A percentile compares a stretch with the other conserved stretches of the same genome.
These are phyloP conservation scores for Clitarchus hookeri DNA, from an alignment of 2,888 invertebrate species.

Conservation along the genomic window DNA sequence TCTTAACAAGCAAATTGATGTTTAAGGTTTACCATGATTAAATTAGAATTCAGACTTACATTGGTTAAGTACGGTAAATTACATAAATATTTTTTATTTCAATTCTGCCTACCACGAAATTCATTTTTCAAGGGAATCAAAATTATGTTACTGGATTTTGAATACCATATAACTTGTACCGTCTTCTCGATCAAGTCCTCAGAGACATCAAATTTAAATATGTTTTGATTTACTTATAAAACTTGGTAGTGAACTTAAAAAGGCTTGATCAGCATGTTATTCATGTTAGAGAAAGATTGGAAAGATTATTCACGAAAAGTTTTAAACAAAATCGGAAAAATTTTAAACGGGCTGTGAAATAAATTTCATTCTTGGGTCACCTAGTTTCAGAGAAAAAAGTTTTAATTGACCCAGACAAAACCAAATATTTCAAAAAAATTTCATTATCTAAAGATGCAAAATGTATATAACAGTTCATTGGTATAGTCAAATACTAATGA, in stretches of 20 bases:
- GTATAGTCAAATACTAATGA: neutral
- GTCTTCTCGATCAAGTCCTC: too few species aligned
- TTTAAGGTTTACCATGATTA: too few species aligned
- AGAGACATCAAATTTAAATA: too few species aligned
- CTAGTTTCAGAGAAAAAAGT: neutral
- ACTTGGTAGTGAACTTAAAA: neutral
- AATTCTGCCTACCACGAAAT: too few species aligned
- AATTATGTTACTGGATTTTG: too few species aligned
- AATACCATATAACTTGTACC: too few species aligned
- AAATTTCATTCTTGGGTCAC: constrained; percentile 18
- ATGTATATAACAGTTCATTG: neutral
- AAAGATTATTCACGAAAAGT: neutral
- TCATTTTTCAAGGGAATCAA: too few species aligned
- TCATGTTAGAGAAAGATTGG: neutral
- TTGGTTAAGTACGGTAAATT: too few species aligned
- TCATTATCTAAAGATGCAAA: neutral
- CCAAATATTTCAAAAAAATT: neutral
- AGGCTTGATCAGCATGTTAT: neutral
- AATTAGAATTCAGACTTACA: too few species aligned
- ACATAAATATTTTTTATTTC: too few species aligned
- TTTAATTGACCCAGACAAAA: neutral
- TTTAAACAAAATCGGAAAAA: neutral
- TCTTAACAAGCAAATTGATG: too few species aligned
- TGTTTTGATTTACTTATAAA: neutral
- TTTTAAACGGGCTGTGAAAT: neutral